Percentiles rank a stretch among this genome's conserved stretches.
Evolutionary conservation across 2,888 invertebrate genomes (phyloP).

Genomic region (Ichneumoninae sp.): DNA sequence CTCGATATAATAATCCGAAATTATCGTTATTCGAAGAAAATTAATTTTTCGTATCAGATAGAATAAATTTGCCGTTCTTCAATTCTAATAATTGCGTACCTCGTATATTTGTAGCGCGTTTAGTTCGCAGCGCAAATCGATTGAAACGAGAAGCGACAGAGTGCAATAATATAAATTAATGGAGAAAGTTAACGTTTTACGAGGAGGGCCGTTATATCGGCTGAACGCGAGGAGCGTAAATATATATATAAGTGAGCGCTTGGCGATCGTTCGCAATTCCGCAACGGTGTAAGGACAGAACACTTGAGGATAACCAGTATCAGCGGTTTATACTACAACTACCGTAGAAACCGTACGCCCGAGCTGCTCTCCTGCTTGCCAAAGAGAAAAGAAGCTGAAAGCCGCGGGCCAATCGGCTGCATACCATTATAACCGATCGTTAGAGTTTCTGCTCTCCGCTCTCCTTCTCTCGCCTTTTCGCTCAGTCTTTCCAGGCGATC

Average conservation of each 20-base stretch:
- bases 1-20: not conserved
- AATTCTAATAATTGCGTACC: not conserved
- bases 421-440: conserved; percentile 61
- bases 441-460: conserved; percentile 47
- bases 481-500: conserved; percentile 37
- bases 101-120: not conserved
- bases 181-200: conserved; percentile 61
- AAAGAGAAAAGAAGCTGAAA: conserved; percentile 55
- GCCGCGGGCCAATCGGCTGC: conserved; percentile 60
- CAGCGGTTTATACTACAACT: conserved; percentile 14
- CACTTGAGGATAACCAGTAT: conserved; percentile 2
- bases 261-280: conserved; percentile 49
- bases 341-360: conserved; percentile 12
- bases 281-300: conserved; percentile 9
- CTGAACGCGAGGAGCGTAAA: conserved; percentile 29
- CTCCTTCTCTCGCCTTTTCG: not conserved
- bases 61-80: not conserved
- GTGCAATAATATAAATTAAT: conserved; percentile 66
- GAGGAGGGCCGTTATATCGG: conserved; percentile 38
- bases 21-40: not conserved
- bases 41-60: not conserved
- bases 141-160: conserved; percentile 7
- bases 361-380: conserved; percentile 1
- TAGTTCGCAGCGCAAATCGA: not conserved
- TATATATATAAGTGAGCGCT: conserved; percentile 40